phyloP scores from a whole-genome alignment of 2,797 vertebrate species.

The Gobio occitaniae region DNA sequence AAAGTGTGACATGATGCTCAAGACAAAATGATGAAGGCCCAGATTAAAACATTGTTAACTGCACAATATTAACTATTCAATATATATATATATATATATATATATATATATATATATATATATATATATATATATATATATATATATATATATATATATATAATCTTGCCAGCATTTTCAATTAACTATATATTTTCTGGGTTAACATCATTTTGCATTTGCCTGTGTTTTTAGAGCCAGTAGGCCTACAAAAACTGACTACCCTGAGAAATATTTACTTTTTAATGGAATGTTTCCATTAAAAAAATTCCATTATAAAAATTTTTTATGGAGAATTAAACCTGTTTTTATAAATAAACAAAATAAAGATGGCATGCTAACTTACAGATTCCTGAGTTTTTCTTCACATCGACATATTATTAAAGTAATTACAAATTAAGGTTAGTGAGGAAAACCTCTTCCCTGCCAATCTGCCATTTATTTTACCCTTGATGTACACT shows the following conservation, averaged over 20 bases:
- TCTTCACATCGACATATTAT: background rate
- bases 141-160: too few relatives aligned
- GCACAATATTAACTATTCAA: background rate
- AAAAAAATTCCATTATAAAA: too few relatives aligned
- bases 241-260: background rate
- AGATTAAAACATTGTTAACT: too few relatives aligned
- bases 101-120: too few relatives aligned
- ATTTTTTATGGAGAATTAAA: background rate
- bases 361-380: background rate
- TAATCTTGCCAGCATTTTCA: background rate
- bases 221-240: background rate
- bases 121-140: too few relatives aligned
- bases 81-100: too few relatives aligned
- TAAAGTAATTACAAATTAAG: background rate
- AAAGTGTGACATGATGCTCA: too few relatives aligned
- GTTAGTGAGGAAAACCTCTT: background rate
- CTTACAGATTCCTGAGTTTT: background rate
- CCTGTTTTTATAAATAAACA: background rate
- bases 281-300: too few relatives aligned
- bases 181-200: background rate
- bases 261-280: background rate
- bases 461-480: background rate
- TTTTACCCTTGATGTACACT: conserved; percentile 11
- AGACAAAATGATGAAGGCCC: too few relatives aligned
- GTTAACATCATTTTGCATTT: background rate